Conservation (phyloP, 2,113 vertebrate species). For the Scomber scombrus region DNA sequence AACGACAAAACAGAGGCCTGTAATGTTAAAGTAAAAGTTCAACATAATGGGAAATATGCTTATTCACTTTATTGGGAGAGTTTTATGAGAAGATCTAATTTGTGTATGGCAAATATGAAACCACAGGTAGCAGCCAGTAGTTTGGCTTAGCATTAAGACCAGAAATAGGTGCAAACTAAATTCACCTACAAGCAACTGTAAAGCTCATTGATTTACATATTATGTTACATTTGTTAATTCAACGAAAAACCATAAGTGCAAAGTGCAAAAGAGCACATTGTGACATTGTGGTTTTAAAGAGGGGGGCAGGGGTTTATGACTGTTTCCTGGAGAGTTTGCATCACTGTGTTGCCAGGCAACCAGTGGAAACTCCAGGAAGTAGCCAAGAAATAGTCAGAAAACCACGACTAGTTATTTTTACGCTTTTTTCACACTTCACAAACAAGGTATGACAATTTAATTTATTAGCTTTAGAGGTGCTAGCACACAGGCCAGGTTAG, state of each 20-base stretch:
- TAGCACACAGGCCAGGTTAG: too few species aligned
- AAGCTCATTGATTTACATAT: too few species aligned
- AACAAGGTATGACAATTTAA: too few species aligned
- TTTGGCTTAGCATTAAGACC: conserved; percentile 4
- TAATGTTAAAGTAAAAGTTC: conserved; percentile 21
- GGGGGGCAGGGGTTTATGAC: not conserved
- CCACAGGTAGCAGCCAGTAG: not conserved
- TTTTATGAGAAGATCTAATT: not conserved
- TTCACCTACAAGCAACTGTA: too few species aligned
- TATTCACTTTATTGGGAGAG: conserved; percentile 5
- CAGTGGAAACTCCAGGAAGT: not conserved
- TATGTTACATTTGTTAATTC: not conserved
- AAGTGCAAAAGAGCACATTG: not conserved
- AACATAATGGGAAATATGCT: not conserved
- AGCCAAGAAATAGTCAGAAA: not conserved
- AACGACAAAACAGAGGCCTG: not conserved
- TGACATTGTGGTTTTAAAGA: not conserved
- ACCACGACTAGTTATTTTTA: too few species aligned
- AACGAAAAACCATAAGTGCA: too few species aligned
- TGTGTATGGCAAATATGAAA: conserved; percentile 29
- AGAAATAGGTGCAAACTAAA: not conserved
- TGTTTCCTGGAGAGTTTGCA: not conserved
- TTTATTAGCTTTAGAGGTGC: too few species aligned
- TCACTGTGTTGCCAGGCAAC: not conserved
- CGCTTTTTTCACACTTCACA: too few species aligned